phyloP scores from a whole-genome alignment of 2,113 vertebrate species.

The Phalacrocorax aristotelis region DNA sequence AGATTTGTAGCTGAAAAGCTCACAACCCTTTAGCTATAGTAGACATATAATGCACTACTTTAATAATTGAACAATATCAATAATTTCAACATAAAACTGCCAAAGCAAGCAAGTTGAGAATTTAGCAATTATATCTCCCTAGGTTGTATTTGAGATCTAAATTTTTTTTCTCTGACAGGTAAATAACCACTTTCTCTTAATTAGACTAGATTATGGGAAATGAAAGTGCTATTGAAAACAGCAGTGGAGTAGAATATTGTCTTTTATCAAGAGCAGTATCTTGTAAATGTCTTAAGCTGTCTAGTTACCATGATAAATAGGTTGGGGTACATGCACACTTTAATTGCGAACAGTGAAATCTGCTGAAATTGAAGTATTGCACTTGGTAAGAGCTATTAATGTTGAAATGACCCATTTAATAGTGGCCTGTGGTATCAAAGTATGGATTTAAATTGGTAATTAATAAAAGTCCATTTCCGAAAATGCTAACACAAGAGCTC shows the following conservation, averaged over 20 bases:
- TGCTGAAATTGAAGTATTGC: conserved; percentile 76
- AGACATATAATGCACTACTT: neutral
- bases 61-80: conserved; percentile 41
- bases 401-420: conserved; percentile 81
- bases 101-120: conserved; percentile 13
- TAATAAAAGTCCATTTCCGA: conserved; percentile 78
- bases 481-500: conserved; percentile 77
- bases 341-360: conserved; percentile 76
- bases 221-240: conserved; percentile 55
- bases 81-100: conserved; percentile 26
- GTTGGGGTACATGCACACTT: conserved; percentile 65
- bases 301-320: conserved; percentile 77
- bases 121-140: conserved; percentile 38
- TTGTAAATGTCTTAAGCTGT: conserved; percentile 73
- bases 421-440: conserved; percentile 74
- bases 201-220: conserved; percentile 57
- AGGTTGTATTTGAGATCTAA: conserved; percentile 31
- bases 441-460: conserved; percentile 82
- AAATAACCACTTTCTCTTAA: conserved; percentile 68
- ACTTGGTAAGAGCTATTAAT: conserved; percentile 74
- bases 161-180: conserved; percentile 55
- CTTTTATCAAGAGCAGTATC: conserved; percentile 66
- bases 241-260: conserved; percentile 33
- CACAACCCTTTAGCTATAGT: neutral
- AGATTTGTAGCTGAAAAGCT: neutral